A percentile compares a stretch with the other conserved stretches of the same genome.
These are phyloP conservation scores for Salvelinus alpinus DNA, from an alignment of 2,113 vertebrate genomes.

Conservation along the genomic window DNA sequence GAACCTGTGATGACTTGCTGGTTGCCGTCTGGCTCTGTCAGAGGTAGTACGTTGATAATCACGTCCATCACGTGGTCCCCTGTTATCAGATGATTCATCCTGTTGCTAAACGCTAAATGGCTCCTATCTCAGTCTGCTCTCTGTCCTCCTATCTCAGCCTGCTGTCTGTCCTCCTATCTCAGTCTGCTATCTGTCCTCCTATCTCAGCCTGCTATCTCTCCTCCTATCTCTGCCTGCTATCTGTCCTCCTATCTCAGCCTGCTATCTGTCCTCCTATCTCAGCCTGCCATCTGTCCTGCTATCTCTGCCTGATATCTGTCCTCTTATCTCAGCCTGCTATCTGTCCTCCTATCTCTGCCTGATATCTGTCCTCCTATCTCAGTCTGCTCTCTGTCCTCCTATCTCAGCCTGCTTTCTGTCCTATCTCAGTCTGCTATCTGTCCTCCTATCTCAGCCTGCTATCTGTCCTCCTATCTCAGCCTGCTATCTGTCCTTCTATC, in stretches of 20 bases:
- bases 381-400: conserved; percentile 30
- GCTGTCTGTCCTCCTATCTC: too few relatives aligned
- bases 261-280: too few relatives aligned
- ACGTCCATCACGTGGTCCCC: conserved; percentile 49
- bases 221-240: too few relatives aligned
- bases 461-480: conserved; percentile 29
- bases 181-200: too few relatives aligned
- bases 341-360: too few relatives aligned
- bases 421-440: conserved; percentile 22
- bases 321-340: too few relatives aligned
- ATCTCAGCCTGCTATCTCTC: too few relatives aligned
- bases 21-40: conserved; percentile 45
- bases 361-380: too few relatives aligned
- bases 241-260: too few relatives aligned
- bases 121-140: conserved; percentile 45
- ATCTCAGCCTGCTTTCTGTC: conserved; percentile 28
- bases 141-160: too few relatives aligned
- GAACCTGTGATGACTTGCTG: conserved; percentile 64
- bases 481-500: conserved; percentile 31
- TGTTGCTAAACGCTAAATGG: conserved; percentile 53
- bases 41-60: conserved; percentile 66
- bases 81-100: conserved; percentile 64
- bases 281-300: too few relatives aligned
- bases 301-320: too few relatives aligned
- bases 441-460: neutral